Conservation (phyloP, 2,888 invertebrate species). For the Perizoma affinitatum region DNA sequence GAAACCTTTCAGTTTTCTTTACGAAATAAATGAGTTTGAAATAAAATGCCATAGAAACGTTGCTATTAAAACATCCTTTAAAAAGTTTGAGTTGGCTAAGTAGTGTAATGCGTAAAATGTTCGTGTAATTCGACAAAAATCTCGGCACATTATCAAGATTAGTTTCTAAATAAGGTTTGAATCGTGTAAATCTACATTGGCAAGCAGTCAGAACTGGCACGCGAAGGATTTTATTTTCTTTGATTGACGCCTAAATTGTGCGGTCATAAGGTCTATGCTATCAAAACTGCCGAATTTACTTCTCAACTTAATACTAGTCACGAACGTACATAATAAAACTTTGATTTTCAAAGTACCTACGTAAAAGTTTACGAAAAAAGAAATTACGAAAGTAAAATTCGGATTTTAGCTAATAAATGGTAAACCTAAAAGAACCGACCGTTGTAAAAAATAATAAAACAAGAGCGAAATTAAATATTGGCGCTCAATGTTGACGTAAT, state of each 20-base stretch:
- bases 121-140: conserved; percentile 21
- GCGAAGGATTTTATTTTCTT: conserved; percentile 23
- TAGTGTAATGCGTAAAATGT: conserved; percentile 20
- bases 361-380: neutral
- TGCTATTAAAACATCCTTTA: conserved; percentile 9
- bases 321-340: conserved; percentile 1
- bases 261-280: conserved; percentile 16
- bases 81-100: conserved; percentile 9
- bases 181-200: conserved; percentile 35
- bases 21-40: conserved; percentile 6
- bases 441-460: conserved; percentile 31
- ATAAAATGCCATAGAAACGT: conserved; percentile 1
- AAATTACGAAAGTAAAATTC: neutral
- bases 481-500: conserved; percentile 50
- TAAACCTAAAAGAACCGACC: conserved; percentile 1
- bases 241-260: conserved; percentile 20
- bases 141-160: conserved; percentile 36
- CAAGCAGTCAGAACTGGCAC: conserved; percentile 32
- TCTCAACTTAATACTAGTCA: conserved; percentile 13
- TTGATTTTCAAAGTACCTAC: no score
- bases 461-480: conserved; percentile 49
- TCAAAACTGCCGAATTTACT: conserved; percentile 17
- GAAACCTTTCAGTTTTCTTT: conserved; percentile 7
- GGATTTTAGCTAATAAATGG: neutral
- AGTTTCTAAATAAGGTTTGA: conserved; percentile 36